Evolutionary conservation across 2,113 vertebrate species (phyloP), one percentile per base, ranked within the genome.

Genomic region (Barnardius zonarius): DNA sequence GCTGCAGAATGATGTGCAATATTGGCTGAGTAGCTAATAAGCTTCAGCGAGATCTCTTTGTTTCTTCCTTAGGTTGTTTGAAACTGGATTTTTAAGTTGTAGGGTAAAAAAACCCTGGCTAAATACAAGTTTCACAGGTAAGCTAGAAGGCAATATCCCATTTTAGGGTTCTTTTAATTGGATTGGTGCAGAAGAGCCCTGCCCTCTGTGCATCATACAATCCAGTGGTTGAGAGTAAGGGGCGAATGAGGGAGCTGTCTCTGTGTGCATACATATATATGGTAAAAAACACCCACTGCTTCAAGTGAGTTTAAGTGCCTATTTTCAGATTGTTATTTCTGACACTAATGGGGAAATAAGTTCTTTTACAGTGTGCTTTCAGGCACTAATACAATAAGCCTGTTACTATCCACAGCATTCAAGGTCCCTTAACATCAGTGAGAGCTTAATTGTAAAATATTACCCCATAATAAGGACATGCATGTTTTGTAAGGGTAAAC

Each of bases 401-500:
- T 54, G 46, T 73, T 93, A 35, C 41, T 88, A 35, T 70, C 30
- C 37, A 23, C 41, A 61, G 44, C 31, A 51, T 78, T 70, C 54
- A n/a, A 85, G 22, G 39, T 91, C 63, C 44, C 49, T 57, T 76
- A 92, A 79, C 57, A 89, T 92, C 73, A 84, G 6, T 17, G 24
- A 91, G 44, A 89, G 67, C 44, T 64, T 91, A 92, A 88, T 94
- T 95, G 69, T 84, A 82, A 95, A 92, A 82, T 79, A 89, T 61
- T 37, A 49, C 28, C 48, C 74, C 49, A 33, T 84, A 76, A 62
- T 37, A 79, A 80, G 73, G 64, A 61, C 41, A 25, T 63, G 31
- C 22, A 1, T 41, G 24, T 75, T 90, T 90, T 0, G 0, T 62
- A 49, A 86, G 55, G 33, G 18, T 51, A 61, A 75, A 82, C 22